Conservation (phyloP, 1,140 invertebrate species). For the Brachionus sp. region DNA sequence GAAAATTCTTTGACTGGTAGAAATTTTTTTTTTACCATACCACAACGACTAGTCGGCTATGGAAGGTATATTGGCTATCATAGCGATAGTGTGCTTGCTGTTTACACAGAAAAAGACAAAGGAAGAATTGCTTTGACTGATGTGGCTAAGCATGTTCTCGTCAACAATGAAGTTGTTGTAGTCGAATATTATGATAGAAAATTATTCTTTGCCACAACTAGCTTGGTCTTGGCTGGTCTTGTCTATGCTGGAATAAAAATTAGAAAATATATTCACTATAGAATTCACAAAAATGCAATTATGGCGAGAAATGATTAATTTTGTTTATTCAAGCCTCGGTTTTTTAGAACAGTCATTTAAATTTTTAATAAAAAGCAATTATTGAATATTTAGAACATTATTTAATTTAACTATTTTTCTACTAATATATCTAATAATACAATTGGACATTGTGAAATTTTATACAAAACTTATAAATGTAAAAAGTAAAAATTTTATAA, state of each 20-base stretch:
- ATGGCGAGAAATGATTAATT: neutral
- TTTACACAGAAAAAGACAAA: conserved; percentile 44
- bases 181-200: conserved; percentile 46
- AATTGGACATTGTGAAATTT: too few species aligned
- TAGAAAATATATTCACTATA: conserved; percentile 41
- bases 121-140: conserved; percentile 36
- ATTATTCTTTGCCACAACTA: conserved; percentile 6
- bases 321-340: neutral
- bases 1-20: conserved; percentile 30
- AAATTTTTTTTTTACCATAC: conserved; percentile 38
- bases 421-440: too few species aligned
- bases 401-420: neutral
- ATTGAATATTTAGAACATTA: neutral
- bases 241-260: conserved; percentile 20
- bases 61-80: conserved; percentile 38
- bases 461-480: too few species aligned
- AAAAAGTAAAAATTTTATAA: too few species aligned
- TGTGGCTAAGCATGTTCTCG: conserved; percentile 33
- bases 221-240: neutral
- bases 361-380: neutral
- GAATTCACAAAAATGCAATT: conserved; percentile 19
- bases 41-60: conserved; percentile 33
- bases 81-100: conserved; percentile 28
- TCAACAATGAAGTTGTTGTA: conserved; percentile 43
- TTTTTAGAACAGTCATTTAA: neutral